These are phyloP conservation scores for Percopsis transmontana DNA, from an alignment of 2,113 vertebrate species.

Conservation along the genomic window DNA sequence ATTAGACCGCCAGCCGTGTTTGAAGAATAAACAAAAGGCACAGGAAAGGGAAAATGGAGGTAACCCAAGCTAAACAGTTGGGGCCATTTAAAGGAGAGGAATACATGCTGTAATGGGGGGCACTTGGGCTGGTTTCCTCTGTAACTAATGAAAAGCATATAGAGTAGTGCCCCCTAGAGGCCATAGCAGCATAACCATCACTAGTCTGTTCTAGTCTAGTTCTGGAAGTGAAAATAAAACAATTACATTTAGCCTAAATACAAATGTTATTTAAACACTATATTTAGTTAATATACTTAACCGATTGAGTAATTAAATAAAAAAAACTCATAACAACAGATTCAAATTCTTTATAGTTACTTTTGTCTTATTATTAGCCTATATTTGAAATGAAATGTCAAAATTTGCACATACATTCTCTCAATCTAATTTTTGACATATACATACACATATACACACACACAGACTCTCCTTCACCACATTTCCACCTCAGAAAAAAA, in stretches of 20 bases:
- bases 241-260: no score
- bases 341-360: no score
- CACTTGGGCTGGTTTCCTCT: slow-evolving; percentile 62
- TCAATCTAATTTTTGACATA: no score
- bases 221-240: no score
- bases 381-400: no score
- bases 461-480: slow-evolving; percentile 10
- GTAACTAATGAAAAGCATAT: slow-evolving; percentile 59
- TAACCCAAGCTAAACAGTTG: slow-evolving; percentile 58
- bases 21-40: slow-evolving; percentile 45
- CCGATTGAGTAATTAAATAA: no score
- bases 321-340: no score
- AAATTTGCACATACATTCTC: no score
- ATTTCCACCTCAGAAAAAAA: slow-evolving; percentile 34
- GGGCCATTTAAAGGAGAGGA: slow-evolving; percentile 65
- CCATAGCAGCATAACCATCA: slow-evolving; percentile 22
- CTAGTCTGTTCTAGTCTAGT: neutral
- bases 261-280: no score
- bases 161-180: slow-evolving; percentile 45
- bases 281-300: no score
- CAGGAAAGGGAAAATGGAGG: slow-evolving; percentile 41
- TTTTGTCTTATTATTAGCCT: no score
- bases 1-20: slow-evolving; percentile 11
- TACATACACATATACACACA: slow-evolving; percentile 1
- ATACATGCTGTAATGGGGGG: slow-evolving; percentile 61